Conservation (phyloP, 2,888 invertebrate genomes). For the Pandemis corylana region DNA sequence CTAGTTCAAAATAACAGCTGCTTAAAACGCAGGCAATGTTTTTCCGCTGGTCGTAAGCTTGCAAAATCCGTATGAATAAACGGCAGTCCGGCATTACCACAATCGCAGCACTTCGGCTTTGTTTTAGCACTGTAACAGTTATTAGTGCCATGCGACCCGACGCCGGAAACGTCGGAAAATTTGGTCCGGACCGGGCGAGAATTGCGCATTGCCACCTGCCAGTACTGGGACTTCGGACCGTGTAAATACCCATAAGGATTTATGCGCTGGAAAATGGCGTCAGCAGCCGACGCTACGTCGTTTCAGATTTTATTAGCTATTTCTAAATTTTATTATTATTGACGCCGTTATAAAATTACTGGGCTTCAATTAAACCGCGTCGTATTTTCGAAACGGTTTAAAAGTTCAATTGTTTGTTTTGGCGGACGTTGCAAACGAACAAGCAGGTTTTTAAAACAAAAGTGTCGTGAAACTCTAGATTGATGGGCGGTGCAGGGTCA, state of each 20-base stretch:
- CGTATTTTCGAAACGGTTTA: slow-evolving; percentile 7
- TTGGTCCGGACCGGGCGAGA: slow-evolving; percentile 5
- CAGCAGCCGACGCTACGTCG: slow-evolving; percentile 12
- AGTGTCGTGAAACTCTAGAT: slow-evolving; percentile 4
- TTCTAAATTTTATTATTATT: slow-evolving; percentile 31
- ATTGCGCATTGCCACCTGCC: slow-evolving; percentile 6
- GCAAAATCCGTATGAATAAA: background rate
- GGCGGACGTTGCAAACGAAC: background rate
- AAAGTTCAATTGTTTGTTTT: background rate
- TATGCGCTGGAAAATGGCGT: slow-evolving; percentile 22
- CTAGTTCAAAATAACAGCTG: background rate
- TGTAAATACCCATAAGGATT: slow-evolving; percentile 30
- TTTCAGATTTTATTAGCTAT: slow-evolving; percentile 29
- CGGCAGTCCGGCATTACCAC: background rate
- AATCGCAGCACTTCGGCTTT: slow-evolving; percentile 5
- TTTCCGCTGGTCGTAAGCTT: background rate
- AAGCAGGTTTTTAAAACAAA: background rate
- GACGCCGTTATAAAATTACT: slow-evolving; percentile 31
- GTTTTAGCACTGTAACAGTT: slow-evolving; percentile 17
- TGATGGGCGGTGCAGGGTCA: background rate
- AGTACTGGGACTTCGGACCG: background rate
- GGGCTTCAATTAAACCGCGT: slow-evolving; percentile 2
- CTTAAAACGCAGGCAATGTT: background rate
- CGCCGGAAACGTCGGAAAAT: slow-evolving; percentile 24
- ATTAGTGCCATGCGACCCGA: slow-evolving; percentile 16